These are phyloP conservation scores for Pelecanus crispus DNA, from an alignment of 2,113 vertebrate species.

Conservation along the genomic window DNA sequence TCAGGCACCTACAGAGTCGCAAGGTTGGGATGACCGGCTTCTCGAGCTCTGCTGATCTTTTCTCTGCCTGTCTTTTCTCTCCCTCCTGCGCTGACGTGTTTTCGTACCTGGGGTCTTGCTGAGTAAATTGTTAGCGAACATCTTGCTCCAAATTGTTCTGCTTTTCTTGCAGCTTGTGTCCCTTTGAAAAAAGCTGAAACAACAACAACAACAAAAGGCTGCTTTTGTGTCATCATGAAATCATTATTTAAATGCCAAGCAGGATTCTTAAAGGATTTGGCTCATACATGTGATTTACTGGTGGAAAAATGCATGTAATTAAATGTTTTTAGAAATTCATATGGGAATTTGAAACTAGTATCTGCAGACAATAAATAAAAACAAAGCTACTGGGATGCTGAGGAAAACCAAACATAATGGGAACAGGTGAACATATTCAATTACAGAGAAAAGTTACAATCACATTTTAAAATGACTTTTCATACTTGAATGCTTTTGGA, in stretches of 20 bases:
- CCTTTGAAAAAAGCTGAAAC: neutral
- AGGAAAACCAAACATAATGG: neutral
- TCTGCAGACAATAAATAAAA: neutral
- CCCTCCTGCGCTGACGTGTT: neutral
- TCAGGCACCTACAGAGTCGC: accelerated
- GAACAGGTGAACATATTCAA: neutral
- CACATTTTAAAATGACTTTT: neutral
- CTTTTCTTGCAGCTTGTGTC: accelerated
- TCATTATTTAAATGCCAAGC: neutral
- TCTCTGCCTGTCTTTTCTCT: neutral
- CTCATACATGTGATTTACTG: neutral
- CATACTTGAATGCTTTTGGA: neutral
- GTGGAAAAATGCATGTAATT: neutral
- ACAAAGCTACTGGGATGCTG: neutral
- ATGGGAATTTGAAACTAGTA: neutral
- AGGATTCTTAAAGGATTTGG: neutral
- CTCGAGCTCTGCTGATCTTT: neutral
- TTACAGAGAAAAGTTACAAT: neutral
- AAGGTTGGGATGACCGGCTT: neutral
- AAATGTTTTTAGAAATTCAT: neutral
- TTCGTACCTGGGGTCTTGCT: neutral
- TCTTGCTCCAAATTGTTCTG: neutral
- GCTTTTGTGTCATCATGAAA: neutral
- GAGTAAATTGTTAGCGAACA: neutral
- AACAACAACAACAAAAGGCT: neutral